A percentile compares a stretch with the other conserved stretches of the same genome.
Conservation (phyloP, 2,113 vertebrate genomes). For the Porphyrio hochstetteri region DNA sequence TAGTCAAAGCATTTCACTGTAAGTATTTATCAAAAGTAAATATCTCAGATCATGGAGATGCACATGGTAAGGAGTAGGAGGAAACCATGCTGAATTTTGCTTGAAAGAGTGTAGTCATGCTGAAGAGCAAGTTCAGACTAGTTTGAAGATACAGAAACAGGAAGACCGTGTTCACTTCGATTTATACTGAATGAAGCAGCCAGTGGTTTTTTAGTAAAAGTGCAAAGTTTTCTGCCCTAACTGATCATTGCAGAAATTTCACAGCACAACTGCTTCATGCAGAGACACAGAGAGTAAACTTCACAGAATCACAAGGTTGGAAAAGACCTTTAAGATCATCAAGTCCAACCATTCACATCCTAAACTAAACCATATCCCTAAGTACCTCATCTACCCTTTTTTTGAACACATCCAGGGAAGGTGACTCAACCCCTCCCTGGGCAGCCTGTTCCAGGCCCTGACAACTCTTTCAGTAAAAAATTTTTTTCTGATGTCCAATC, state of each 20-base stretch:
- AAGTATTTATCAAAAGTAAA: neutral
- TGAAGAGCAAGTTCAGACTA: slow-evolving; percentile 15
- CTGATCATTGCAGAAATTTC: neutral
- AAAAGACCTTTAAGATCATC: too few relatives aligned
- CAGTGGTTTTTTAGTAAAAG: neutral
- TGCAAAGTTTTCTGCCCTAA: neutral
- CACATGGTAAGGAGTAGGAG: neutral
- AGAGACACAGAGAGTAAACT: neutral
- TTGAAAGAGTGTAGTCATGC: neutral
- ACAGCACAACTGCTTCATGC: neutral
- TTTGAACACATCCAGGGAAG: too few relatives aligned
- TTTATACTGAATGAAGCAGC: neutral
- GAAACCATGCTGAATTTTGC: neutral
- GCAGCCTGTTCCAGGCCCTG: too few relatives aligned
- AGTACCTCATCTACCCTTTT: too few relatives aligned
- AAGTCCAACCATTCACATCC: too few relatives aligned
- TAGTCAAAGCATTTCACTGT: neutral
- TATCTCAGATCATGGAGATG: neutral
- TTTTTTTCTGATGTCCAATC: too few relatives aligned
- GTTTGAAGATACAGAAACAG: neutral
- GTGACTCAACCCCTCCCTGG: too few relatives aligned
- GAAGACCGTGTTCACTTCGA: neutral
- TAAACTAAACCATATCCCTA: too few relatives aligned
- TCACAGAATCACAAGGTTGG: too few relatives aligned
- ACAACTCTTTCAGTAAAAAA: too few relatives aligned